Base-by-base conservation (phyloP, 2,113 vertebrate genomes). In the Passer montanus region DNA sequence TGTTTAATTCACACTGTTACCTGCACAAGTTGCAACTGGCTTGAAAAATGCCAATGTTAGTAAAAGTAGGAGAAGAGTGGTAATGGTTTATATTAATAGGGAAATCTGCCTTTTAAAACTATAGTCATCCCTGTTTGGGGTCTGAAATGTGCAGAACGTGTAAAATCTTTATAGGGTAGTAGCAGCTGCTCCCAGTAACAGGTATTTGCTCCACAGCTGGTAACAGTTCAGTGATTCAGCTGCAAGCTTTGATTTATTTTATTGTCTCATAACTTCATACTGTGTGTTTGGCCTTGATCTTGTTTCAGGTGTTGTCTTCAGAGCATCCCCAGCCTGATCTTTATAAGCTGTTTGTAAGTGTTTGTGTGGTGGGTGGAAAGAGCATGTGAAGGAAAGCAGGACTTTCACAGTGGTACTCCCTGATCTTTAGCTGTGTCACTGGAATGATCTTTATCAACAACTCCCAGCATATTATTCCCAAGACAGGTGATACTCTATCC, bases 241-340 rank as follows among this genome's bases (percentile, higher is more conserved):
- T 87, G 87, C 84, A 93, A 43, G 72, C 68, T 96, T 78, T 69
- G 89, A 68, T 96, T 95, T 73, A 17, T 82, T 89, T 94, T 90
- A 63, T 85, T 90, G 35, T 69, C 11, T 35, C 21, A 6, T 94
- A 94, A 74, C 53, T 79, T 59, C 3, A 7, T 33, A 31, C 63
- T 63, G 50, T 39, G 72, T 93, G 72, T 77, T 96, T 68, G 81
- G 62, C 90, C 80, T 89, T 86, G 70, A 66, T 50, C 18, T 77
- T 79, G 7, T 56, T 55, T 56, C 15, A 37, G 39, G 26, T 10
- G 7, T 12, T 68, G 35, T 69, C 23, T 33, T 58, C 35, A 94
- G 80, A 77, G 43, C n/a, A 41, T 59, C 78, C 20, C 16, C 31
- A 14, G 2, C 11, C 23, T 53, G 66, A 56, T 43, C 27, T 46